Evolutionary conservation across 2,888 invertebrate species (phyloP).

Genomic region (Ectemnius cavifrons): DNA sequence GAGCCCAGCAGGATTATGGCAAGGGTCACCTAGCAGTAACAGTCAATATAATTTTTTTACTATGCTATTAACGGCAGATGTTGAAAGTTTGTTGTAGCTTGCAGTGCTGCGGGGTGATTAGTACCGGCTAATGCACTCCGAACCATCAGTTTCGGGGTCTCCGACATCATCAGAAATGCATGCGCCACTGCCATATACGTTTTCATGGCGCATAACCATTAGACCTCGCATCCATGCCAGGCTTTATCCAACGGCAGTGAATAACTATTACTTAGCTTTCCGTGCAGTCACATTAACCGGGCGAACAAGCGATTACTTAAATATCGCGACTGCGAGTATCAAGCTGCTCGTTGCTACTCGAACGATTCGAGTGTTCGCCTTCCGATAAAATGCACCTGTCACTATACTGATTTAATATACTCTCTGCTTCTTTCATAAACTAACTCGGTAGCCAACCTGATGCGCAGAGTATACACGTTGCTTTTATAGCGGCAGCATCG

Average conservation of each 20-base stretch:
- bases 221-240: constrained; percentile 17
- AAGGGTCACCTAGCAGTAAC: too few species aligned
- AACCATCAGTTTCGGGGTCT: constrained; percentile 53
- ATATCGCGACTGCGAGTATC: too few species aligned
- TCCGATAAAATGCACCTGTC: too few species aligned
- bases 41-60: background rate
- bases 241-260: constrained; percentile 18
- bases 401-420: too few species aligned
- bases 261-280: constrained; percentile 32
- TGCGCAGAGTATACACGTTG: too few species aligned
- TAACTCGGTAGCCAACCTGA: too few species aligned
- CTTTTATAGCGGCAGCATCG: too few species aligned
- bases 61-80: constrained; percentile 18
- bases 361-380: too few species aligned
- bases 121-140: constrained; percentile 51
- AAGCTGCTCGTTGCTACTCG: too few species aligned
- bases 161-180: constrained; percentile 32
- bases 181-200: constrained; percentile 28
- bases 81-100: constrained; percentile 33
- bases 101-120: constrained; percentile 42
- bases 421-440: too few species aligned
- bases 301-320: too few species aligned
- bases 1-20: too few species aligned
- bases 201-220: constrained; percentile 46
- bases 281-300: constrained; percentile 17